Evolutionary conservation across 2,888 invertebrate species (phyloP).

Genomic region (Lypha dubia): DNA sequence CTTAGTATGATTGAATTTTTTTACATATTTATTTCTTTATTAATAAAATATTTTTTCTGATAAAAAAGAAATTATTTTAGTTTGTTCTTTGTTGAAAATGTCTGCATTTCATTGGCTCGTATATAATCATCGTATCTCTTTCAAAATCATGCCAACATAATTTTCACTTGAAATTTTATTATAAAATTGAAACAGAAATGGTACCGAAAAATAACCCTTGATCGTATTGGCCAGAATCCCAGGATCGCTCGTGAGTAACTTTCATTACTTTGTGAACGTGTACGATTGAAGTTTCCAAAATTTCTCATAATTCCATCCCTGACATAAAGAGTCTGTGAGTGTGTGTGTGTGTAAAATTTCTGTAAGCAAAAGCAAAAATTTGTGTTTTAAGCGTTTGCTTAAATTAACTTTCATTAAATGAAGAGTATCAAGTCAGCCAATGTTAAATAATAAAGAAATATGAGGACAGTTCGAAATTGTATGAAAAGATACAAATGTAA

Average conservation of each 20-base stretch:
- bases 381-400: conserved; percentile 69
- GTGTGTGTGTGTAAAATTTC: conserved; percentile 10
- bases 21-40: no score
- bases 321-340: not conserved
- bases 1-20: no score
- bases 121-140: no score
- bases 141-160: no score
- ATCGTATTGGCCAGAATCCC: no score
- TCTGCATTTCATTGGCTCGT: no score
- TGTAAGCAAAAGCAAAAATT: conserved; percentile 61
- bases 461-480: conserved; percentile 65
- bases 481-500: conserved; percentile 16
- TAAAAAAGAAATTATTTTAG: no score
- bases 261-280: not conserved
- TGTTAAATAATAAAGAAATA: conserved; percentile 67
- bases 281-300: no score
- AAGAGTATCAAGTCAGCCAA: conserved; percentile 63
- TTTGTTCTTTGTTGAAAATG: no score
- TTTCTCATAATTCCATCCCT: not conserved
- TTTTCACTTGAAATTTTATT: not conserved
- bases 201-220: no score
- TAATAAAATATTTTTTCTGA: no score
- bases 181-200: no score
- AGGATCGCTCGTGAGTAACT: not conserved
- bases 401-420: conserved; percentile 69